phyloP scores from a whole-genome alignment of 2,888 invertebrate species.

The Cheilosia pagana region DNA sequence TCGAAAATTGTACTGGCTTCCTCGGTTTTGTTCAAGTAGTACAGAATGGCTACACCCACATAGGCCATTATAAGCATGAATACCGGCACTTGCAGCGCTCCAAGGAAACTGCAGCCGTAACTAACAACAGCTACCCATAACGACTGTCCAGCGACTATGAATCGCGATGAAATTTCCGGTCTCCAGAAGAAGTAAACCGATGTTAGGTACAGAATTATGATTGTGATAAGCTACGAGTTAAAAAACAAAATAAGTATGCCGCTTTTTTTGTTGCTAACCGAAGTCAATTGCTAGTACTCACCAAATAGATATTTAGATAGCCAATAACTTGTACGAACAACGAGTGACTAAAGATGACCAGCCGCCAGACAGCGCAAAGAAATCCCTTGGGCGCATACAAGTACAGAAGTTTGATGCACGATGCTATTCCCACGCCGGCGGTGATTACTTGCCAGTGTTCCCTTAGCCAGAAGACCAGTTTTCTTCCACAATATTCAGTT shows the following conservation, averaged over 20 bases:
- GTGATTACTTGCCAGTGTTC: conserved; percentile 87
- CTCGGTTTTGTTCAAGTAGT: conserved; percentile 82
- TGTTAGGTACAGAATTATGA: conserved; percentile 88
- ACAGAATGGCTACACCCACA: conserved; percentile 79
- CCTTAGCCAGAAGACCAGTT: conserved; percentile 88
- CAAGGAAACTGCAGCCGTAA: conserved; percentile 90
- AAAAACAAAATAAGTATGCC: conserved; percentile 29
- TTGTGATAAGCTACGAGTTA: conserved; percentile 86
- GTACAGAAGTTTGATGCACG: conserved; percentile 80
- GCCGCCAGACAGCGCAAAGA: conserved; percentile 84
- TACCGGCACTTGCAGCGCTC: conserved; percentile 90
- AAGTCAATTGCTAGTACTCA: conserved; percentile 69
- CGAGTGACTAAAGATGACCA: conserved; percentile 80
- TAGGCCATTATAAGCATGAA: conserved; percentile 88
- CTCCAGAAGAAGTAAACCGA: conserved; percentile 91
- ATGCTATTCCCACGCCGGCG: conserved; percentile 81
- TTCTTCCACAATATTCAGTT: conserved; percentile 90
- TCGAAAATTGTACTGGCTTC: conserved; percentile 78
- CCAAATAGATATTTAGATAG: conserved; percentile 81
- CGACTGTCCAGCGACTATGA: conserved; percentile 88
- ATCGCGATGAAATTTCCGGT: conserved; percentile 87
- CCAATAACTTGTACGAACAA: conserved; percentile 81
- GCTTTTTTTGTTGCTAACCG: no score
- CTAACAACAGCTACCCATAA: conserved; percentile 91
- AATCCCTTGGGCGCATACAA: conserved; percentile 87